Percentiles rank a stretch among this genome's conserved stretches.
Evolutionary conservation across 2,797 vertebrate species (phyloP).

Genomic region (Scarus forsteni): DNA sequence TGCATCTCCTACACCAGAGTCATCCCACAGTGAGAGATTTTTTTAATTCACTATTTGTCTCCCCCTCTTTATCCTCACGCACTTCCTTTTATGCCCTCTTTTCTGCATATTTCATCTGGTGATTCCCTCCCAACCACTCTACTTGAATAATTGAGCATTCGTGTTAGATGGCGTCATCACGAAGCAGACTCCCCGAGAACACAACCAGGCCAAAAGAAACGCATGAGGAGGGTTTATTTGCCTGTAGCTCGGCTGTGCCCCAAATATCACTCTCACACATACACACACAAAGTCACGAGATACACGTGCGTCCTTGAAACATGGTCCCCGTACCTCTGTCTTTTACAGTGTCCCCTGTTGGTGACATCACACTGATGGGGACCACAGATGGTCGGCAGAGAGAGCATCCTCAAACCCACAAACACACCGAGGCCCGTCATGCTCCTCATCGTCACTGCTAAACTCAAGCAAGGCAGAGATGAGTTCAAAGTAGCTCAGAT

Average conservation of each 20-base stretch:
- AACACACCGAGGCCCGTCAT: slow-evolving; percentile 31
- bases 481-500: slow-evolving; percentile 44
- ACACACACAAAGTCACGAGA: slow-evolving; percentile 65
- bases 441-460: neutral
- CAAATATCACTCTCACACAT: slow-evolving; percentile 63
- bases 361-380: slow-evolving; percentile 48
- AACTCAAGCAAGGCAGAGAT: slow-evolving; percentile 30
- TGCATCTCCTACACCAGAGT: slow-evolving; percentile 39
- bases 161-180: slow-evolving; percentile 48
- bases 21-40: slow-evolving; percentile 20
- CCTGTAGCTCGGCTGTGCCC: slow-evolving; percentile 67
- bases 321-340: slow-evolving; percentile 40
- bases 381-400: slow-evolving; percentile 49
- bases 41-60: slow-evolving; percentile 20
- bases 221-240: slow-evolving; percentile 68
- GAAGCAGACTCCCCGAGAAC: slow-evolving; percentile 45
- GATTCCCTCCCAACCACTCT: slow-evolving; percentile 47
- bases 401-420: slow-evolving; percentile 12
- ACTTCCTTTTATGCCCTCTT: slow-evolving; percentile 15
- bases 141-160: slow-evolving; percentile 61
- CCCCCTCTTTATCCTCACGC: neutral
- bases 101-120: slow-evolving; percentile 26
- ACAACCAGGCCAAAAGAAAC: slow-evolving; percentile 75
- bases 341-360: slow-evolving; percentile 49
- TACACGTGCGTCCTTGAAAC: slow-evolving; percentile 79